Evolutionary conservation across 2,113 vertebrate species (phyloP).

Genomic region (Charina bottae): DNA sequence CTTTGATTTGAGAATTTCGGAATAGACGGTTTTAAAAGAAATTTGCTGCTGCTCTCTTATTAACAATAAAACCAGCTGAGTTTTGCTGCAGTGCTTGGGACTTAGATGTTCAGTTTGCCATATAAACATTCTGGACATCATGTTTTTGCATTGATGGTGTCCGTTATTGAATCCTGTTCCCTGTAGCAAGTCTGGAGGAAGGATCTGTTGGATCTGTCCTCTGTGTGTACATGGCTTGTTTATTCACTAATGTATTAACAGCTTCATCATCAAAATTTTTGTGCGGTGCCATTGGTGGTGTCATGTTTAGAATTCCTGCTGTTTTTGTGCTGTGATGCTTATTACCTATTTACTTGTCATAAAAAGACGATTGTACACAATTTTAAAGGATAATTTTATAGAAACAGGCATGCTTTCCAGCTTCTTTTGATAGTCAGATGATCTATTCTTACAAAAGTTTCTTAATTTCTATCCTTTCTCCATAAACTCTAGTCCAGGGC

Average conservation of each 20-base stretch:
- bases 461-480: neutral
- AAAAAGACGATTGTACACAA: conserved; percentile 1
- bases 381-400: neutral
- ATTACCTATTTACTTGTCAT: conserved; percentile 2
- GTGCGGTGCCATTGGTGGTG: neutral
- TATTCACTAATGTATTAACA: conserved; percentile 42
- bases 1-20: neutral
- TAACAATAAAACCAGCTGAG: neutral
- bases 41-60: neutral
- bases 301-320: neutral
- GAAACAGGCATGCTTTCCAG: conserved; percentile 10
- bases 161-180: no score
- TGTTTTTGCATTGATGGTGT: neutral
- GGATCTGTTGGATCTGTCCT: conserved; percentile 39
- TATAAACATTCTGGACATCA: neutral
- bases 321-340: neutral
- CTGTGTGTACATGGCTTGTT: conserved; percentile 11
- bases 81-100: neutral
- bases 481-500: neutral
- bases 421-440: conserved; percentile 10
- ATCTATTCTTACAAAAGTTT: neutral
- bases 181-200: conserved; percentile 38
- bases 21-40: neutral
- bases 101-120: neutral
- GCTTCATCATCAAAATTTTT: conserved; percentile 17